Conservation (phyloP, 2,888 invertebrate species). For the Thysanoteuthis rhombus region DNA sequence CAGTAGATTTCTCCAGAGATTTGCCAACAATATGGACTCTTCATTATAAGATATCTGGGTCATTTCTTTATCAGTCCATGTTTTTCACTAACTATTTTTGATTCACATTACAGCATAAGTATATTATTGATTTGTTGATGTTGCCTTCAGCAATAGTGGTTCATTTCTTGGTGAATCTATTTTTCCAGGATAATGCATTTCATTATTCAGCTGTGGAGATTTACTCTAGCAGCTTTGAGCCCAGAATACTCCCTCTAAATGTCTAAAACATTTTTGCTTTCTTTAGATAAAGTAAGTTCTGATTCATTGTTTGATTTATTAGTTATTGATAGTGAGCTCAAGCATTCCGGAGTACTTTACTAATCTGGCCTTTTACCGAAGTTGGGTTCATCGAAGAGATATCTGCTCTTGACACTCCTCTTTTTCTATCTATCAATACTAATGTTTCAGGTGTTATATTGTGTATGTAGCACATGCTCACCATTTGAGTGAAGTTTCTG, state of each 20-base stretch:
- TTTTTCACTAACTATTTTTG: no score
- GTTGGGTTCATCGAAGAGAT: no score
- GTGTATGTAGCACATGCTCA: neutral
- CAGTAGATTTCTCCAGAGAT: neutral
- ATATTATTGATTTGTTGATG: neutral
- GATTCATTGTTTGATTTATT: no score
- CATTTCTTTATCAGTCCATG: no score
- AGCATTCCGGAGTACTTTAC: no score
- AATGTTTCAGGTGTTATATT: neutral
- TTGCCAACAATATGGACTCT: neutral
- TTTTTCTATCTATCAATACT: no score
- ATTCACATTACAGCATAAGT: neutral
- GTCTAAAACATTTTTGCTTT: neutral
- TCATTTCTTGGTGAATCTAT: neutral
- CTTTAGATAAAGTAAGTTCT: neutral
- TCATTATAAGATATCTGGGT: neutral
- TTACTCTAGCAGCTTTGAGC: neutral
- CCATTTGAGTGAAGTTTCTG: neutral
- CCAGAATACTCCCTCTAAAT: neutral
- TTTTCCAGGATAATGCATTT: neutral
- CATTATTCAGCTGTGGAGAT: neutral
- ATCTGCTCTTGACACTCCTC: no score
- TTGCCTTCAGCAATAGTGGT: neutral
- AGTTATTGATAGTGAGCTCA: no score
- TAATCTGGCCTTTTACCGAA: no score